phyloP scores from a whole-genome alignment of 2,113 vertebrate species.

The Pundamilia nyererei region DNA sequence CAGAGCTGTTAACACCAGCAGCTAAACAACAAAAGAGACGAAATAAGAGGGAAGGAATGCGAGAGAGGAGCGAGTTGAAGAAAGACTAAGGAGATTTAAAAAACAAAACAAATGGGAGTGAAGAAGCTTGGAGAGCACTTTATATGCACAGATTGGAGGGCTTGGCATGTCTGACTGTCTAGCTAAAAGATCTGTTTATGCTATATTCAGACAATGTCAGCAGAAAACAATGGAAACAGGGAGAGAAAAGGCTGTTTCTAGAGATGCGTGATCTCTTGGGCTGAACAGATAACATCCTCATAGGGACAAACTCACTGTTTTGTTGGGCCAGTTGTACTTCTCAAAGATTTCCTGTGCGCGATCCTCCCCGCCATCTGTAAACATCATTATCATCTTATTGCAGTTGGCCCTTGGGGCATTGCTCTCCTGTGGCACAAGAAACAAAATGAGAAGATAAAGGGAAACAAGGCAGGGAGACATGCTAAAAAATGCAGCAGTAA shows the following conservation, averaged over 20 bases:
- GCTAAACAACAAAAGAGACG: conserved; percentile 21
- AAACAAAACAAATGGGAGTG: neutral
- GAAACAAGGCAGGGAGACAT: neutral
- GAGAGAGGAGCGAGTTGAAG: neutral
- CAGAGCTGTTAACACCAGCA: conserved; percentile 57
- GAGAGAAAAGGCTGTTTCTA: neutral
- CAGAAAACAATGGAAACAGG: neutral
- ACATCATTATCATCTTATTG: conserved; percentile 99
- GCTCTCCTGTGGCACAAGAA: conserved; percentile 69
- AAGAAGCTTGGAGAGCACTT: neutral
- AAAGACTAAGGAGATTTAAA: neutral
- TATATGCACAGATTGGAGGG: conserved; percentile 25
- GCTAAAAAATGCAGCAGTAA: neutral
- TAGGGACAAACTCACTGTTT: conserved; percentile 80
- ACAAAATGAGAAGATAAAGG: neutral
- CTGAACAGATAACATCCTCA: neutral
- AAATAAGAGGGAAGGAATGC: neutral
- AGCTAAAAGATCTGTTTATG: neutral
- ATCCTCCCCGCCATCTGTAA: conserved; percentile 96
- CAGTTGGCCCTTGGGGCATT: conserved; percentile 93
- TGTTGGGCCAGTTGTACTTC: conserved; percentile 99
- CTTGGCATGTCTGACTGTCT: conserved; percentile 19
- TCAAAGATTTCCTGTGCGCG: conserved; percentile 95
- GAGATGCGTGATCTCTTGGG: neutral
- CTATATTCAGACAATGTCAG: conserved; percentile 20